Conservation (phyloP, 2,113 vertebrate species). For the Perca fluviatilis region DNA sequence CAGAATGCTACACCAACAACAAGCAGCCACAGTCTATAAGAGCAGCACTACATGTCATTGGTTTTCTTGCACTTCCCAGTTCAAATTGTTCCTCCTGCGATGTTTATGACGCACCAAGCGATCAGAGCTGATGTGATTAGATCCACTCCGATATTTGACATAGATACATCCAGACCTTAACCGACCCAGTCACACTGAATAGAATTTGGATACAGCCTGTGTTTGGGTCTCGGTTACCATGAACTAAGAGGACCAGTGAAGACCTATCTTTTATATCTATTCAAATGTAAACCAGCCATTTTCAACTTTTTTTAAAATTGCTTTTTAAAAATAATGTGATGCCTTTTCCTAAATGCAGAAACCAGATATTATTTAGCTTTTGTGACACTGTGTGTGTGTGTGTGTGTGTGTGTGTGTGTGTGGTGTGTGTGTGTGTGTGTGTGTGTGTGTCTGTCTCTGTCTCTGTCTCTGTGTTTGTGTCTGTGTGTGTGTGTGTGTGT, state of each 20-base stretch:
- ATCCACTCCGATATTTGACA: not conserved
- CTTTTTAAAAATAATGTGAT: not conserved
- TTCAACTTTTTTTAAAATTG: not conserved
- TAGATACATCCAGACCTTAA: no score
- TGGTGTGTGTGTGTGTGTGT: conserved; percentile 32
- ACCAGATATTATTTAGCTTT: not conserved
- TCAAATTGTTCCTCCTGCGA: not conserved
- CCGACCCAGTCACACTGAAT: not conserved
- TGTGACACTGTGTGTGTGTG: not conserved
- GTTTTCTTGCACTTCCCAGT: not conserved
- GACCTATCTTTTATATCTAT: not conserved
- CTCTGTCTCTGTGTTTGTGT: conserved; percentile 25
- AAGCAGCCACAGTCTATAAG: not conserved
- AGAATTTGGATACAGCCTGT: not conserved
- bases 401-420: conserved; percentile 21
- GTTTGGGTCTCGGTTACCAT: not conserved
- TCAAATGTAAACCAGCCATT: not conserved
- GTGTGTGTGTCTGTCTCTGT: conserved; percentile 30
- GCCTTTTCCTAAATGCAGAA: not conserved
- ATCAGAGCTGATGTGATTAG: not conserved
- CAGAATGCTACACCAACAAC: not conserved
- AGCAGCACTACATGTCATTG: not conserved
- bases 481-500: conserved; percentile 21
- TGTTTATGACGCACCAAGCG: not conserved
- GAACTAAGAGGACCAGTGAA: not conserved